phyloP scores from a whole-genome alignment of 2,888 invertebrate species.

The Epinotia demarniana region DNA sequence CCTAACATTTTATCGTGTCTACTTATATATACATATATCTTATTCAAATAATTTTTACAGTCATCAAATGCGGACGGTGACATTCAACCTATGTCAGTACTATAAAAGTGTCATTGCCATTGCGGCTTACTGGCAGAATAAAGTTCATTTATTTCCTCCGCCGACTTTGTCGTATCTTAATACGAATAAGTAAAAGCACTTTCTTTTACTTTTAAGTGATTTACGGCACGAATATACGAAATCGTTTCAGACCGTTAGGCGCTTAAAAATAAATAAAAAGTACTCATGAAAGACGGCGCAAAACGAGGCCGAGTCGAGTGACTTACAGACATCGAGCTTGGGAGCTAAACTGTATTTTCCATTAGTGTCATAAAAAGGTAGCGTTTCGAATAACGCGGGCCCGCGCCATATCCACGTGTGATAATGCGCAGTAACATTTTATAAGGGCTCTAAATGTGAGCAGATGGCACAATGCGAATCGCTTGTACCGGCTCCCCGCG shows the following conservation, averaged over 20 bases:
- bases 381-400: slow-evolving; percentile 76
- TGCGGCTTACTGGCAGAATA: too few relatives aligned
- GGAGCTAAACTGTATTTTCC: slow-evolving; percentile 79
- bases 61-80: background rate
- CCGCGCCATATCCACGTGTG: slow-evolving; percentile 76
- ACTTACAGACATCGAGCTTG: slow-evolving; percentile 63
- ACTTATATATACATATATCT: too few relatives aligned
- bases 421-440: slow-evolving; percentile 83
- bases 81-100: background rate
- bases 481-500: slow-evolving; percentile 73
- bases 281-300: slow-evolving; percentile 8
- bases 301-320: slow-evolving; percentile 22
- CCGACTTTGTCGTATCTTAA: background rate
- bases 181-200: background rate
- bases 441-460: slow-evolving; percentile 82
- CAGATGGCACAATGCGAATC: slow-evolving; percentile 81
- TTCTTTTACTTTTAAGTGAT: slow-evolving; percentile 1
- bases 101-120: too few relatives aligned
- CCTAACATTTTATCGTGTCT: background rate
- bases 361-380: slow-evolving; percentile 81
- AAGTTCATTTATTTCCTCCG: too few relatives aligned
- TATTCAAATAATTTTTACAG: background rate
- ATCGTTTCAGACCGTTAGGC: slow-evolving; percentile 14
- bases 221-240: slow-evolving; percentile 1
- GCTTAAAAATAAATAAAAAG: slow-evolving; percentile 25